Evolutionary conservation across 2,797 vertebrate genomes (phyloP), one percentile per base, ranked within the genome.

Genomic region (Syndactyla subalaris): DNA sequence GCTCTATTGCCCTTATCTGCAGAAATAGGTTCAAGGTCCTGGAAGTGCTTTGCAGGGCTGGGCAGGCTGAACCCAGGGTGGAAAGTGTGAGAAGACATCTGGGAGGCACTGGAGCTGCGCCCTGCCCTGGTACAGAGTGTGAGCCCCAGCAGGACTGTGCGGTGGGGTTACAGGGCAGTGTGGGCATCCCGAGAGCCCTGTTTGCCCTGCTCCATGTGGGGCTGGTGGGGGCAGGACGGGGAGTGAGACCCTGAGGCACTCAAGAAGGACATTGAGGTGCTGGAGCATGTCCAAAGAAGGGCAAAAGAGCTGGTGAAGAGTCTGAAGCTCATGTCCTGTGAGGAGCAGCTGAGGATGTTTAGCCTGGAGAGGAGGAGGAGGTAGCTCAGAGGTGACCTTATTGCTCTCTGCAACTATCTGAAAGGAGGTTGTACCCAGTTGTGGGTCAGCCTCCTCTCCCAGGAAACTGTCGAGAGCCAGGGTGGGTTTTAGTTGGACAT

Each of bases 121-220:
- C 9, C 18, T 27, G 24, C 23, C 17, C 23, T 2, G 9, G 20
- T 32, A 30, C 30, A 14, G 3, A 10, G 30, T 27, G 23, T n/a
- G n/a, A 63, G 39, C 63, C 38, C 39, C 52, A 26, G 24, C 0
- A 0, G 21, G 43, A 10, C 16, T 2, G 0, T 51, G 43, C 57
- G 18, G 9, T 57, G 43, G 72, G 20, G 29, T 5, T 45, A 29
- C 43, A 51, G 72, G 24, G n/a, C 57, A 30, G 29, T 10, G 24
- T 19, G 26, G 29, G 29, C n/a, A 45, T 58, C 21, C 67, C 10
- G 0, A 52, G n/a, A 51, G 38, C 21, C 12, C n/a, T 51, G 20
- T 45, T 29, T 48, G 27, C 10, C 29, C 38, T 8, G 5, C 24
- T 57, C 30, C 19, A 1, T 12, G 12, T 7, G 19, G 20, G 32